These are phyloP conservation scores for Aleiodes sp. DNA, from an alignment of 1,140 invertebrate genomes.

Conservation along the genomic window DNA sequence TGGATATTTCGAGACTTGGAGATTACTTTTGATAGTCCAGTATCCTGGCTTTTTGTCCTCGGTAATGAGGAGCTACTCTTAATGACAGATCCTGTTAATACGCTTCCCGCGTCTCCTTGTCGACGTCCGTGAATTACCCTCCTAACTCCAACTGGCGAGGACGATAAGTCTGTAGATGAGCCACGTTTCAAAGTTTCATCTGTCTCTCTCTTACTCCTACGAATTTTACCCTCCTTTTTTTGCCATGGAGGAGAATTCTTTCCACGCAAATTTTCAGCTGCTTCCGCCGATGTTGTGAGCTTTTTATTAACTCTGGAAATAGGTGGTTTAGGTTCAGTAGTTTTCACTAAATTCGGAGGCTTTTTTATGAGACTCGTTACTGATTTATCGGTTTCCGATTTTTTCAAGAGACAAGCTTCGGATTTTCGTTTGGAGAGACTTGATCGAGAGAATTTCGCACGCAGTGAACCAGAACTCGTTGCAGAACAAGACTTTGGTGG, in stretches of 20 bases:
- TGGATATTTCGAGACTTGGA: constrained; percentile 22
- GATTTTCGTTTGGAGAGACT: constrained; percentile 44
- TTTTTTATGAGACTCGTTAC: constrained; percentile 30
- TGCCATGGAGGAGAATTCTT: constrained; percentile 22
- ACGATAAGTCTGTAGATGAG: constrained; percentile 63
- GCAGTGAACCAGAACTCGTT: constrained; percentile 39
- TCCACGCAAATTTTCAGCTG: background rate
- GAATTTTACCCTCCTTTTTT: constrained; percentile 43
- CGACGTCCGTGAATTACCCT: constrained; percentile 59
- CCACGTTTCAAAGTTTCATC: constrained; percentile 53
- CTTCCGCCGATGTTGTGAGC: background rate
- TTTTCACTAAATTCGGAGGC: background rate
- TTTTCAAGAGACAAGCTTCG: constrained; percentile 42
- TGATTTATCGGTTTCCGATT: constrained; percentile 25
- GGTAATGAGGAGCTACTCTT: constrained; percentile 22
- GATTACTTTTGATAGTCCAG: constrained; percentile 32
- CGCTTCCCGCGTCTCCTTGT: constrained; percentile 25
- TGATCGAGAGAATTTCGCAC: background rate
- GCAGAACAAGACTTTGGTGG: constrained; percentile 55
- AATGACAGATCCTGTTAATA: constrained; percentile 31
- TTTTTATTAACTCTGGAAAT: constrained; percentile 25
- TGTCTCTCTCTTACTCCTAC: constrained; percentile 49
- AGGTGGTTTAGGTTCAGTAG: background rate
- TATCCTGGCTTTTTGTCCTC: constrained; percentile 34
- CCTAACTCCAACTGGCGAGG: constrained; percentile 70